Evolutionary conservation across 2,888 invertebrate species (phyloP).

Genomic region (Epiblema foenella): DNA sequence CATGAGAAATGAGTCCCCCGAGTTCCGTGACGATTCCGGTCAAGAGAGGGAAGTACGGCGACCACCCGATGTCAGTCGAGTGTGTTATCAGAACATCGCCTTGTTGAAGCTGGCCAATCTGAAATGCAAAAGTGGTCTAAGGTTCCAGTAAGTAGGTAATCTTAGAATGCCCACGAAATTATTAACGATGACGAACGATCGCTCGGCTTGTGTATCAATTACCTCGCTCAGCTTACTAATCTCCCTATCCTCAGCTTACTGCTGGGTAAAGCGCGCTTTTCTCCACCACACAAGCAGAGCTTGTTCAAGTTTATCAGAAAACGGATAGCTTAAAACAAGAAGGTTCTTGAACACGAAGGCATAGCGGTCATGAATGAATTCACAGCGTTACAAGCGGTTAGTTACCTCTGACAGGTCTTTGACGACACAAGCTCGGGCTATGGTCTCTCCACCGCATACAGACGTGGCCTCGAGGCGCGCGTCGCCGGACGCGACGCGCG

Average conservation of each 20-base stretch:
- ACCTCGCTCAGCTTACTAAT: too few relatives aligned
- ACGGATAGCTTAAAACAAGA: neutral
- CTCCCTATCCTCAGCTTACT: neutral
- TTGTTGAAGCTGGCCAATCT: slow-evolving; percentile 77
- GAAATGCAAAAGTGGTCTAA: slow-evolving; percentile 37
- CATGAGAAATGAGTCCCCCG: slow-evolving; percentile 93
- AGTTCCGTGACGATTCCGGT: slow-evolving; percentile 92
- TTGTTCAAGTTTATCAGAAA: neutral
- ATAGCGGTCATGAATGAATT: too few relatives aligned
- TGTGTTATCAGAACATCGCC: slow-evolving; percentile 91
- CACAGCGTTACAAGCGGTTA: neutral
- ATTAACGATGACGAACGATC: too few relatives aligned
- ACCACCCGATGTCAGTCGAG: slow-evolving; percentile 93
- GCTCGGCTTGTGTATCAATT: too few relatives aligned
- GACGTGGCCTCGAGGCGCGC: slow-evolving; percentile 86
- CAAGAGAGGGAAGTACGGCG: slow-evolving; percentile 92
- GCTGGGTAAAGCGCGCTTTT: neutral
- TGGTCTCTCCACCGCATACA: slow-evolving; percentile 88
- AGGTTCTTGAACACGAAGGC: neutral
- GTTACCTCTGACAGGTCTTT: slow-evolving; percentile 86
- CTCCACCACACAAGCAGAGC: too few relatives aligned
- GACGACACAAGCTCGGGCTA: slow-evolving; percentile 90
- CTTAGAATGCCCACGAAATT: too few relatives aligned
- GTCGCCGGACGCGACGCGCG: slow-evolving; percentile 57
- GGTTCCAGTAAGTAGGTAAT: too few relatives aligned